Evolutionary conservation across 2,797 vertebrate species (phyloP).

Genomic region (Alcedo quadribrachys): DNA sequence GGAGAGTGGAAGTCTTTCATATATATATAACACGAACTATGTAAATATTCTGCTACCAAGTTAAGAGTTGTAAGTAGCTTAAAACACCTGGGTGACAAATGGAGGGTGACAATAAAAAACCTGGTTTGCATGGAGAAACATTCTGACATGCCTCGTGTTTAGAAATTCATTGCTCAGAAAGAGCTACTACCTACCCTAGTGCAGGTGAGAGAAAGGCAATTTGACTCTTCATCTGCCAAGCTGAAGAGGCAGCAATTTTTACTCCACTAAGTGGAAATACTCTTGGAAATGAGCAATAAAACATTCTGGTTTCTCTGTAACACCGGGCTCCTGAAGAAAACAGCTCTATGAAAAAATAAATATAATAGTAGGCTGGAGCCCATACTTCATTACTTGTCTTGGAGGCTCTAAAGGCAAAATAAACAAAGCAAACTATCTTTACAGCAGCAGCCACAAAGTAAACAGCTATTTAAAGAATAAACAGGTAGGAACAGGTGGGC

Average conservation of each 20-base stretch:
- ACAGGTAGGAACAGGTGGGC: slow-evolving; percentile 16
- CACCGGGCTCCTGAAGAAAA: slow-evolving; percentile 4
- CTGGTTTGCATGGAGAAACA: not conserved
- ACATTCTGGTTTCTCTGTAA: not conserved
- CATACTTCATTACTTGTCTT: not conserved
- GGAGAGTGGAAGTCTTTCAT: not conserved
- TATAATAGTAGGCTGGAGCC: not conserved
- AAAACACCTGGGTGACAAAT: slow-evolving; percentile 1
- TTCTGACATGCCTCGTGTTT: not conserved
- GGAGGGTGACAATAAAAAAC: not conserved
- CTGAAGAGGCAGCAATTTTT: not conserved
- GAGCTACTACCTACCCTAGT: not conserved
- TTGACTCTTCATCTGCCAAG: not conserved
- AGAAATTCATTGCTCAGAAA: not conserved
- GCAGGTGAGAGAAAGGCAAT: not conserved
- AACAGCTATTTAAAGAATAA: slow-evolving; percentile 42
- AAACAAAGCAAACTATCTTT: slow-evolving; percentile 50
- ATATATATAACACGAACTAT: not conserved
- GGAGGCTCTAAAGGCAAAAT: slow-evolving; percentile 20
- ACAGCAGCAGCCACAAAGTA: slow-evolving; percentile 11
- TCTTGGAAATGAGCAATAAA: not conserved
- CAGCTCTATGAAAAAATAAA: slow-evolving; percentile 27
- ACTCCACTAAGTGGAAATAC: not conserved
- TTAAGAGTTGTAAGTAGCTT: not conserved
- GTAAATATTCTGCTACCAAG: slow-evolving; percentile 32